Percentiles rank a stretch among this genome's conserved stretches.
Conservation (phyloP, 2,888 invertebrate species). For the Leptinotarsa peninsularis region DNA sequence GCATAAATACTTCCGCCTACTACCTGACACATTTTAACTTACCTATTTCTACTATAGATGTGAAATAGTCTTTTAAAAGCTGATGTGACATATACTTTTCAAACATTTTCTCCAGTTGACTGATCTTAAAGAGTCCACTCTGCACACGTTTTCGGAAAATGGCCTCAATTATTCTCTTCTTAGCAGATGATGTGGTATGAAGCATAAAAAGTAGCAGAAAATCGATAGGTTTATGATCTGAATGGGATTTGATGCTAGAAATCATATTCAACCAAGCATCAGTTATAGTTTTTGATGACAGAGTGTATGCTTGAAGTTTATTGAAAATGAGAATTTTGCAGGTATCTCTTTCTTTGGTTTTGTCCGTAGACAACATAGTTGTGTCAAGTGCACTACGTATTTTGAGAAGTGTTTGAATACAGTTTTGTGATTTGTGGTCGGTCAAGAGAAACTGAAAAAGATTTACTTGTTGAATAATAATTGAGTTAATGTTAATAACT, state of each 20-base stretch:
- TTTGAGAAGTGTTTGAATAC: constrained; percentile 55
- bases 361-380: constrained; percentile 59
- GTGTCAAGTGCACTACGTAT: constrained; percentile 69
- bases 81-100: constrained; percentile 67
- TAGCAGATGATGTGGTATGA: constrained; percentile 72
- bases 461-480: neutral
- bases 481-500: too few species aligned
- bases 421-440: constrained; percentile 62
- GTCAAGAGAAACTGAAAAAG: constrained; percentile 70
- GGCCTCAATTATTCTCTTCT: constrained; percentile 73
- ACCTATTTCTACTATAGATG: constrained; percentile 69
- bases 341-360: constrained; percentile 68
- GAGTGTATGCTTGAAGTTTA: constrained; percentile 70
- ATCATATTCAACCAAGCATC: constrained; percentile 73
- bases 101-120: constrained; percentile 71
- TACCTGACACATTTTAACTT: neutral
- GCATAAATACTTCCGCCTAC: neutral
- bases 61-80: constrained; percentile 69
- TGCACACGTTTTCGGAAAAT: constrained; percentile 75
- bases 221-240: constrained; percentile 77
- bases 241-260: constrained; percentile 66
- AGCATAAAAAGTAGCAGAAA: constrained; percentile 75
- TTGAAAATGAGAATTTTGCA: constrained; percentile 72
- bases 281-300: constrained; percentile 70
- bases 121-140: constrained; percentile 71